Conservation (phyloP, 2,113 vertebrate species). For the Bolborhynchus lineola region DNA sequence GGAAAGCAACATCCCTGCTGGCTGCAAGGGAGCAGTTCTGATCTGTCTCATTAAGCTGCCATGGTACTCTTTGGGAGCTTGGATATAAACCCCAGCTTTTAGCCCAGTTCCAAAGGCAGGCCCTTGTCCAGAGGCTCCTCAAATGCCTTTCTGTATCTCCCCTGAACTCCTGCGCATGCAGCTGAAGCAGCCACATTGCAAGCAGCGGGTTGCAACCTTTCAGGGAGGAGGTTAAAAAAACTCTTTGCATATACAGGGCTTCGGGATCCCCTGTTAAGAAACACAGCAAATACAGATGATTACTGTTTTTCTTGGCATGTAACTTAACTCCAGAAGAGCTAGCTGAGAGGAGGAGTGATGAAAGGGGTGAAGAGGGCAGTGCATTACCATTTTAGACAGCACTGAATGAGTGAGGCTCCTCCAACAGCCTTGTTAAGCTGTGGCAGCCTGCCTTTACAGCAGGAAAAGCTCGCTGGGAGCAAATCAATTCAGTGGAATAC, state of each 20-base stretch:
- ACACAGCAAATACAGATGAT: not conserved
- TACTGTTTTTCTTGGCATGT: not conserved
- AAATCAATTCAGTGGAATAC: not conserved
- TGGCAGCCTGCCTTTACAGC: not conserved
- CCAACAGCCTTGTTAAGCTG: slow-evolving; percentile 3
- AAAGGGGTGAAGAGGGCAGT: not conserved
- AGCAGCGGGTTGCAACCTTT: not conserved
- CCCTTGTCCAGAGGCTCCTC: not conserved
- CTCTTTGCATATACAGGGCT: not conserved
- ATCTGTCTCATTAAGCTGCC: not conserved
- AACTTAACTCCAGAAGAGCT: not conserved
- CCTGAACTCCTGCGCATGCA: not conserved
- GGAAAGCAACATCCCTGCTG: not conserved
- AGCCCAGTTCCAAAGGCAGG: not conserved
- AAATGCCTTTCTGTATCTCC: not conserved
- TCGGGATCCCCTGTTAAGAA: not conserved
- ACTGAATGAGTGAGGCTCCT: not conserved
- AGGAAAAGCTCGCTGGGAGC: slow-evolving; percentile 11
- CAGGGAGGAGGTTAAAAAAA: not conserved
- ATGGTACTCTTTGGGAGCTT: not conserved
- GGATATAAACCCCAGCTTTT: not conserved
- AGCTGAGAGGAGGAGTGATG: not conserved
- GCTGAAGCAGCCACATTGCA: not conserved
- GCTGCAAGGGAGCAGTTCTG: not conserved
- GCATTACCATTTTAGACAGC: rapidly evolving